A percentile compares a stretch with the other conserved stretches of the same genome.
phyloP scores from a whole-genome alignment of 2,888 invertebrate species.

The Drosophila niveifrons region DNA sequence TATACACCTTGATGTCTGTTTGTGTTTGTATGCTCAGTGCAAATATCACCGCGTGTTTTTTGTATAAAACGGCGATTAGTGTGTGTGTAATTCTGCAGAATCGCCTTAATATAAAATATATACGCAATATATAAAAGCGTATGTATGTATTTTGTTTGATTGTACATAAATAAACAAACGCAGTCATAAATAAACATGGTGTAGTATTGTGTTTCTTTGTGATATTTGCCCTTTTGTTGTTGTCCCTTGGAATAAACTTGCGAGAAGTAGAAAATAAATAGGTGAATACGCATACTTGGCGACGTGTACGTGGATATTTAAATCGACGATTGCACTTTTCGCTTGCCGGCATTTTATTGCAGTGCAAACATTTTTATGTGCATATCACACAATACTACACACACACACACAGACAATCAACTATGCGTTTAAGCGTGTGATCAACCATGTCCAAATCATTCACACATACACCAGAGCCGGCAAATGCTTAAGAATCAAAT shows the following conservation, averaged over 20 bases:
- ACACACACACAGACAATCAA: not conserved
- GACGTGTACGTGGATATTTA: not conserved
- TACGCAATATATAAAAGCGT: not conserved
- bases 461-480: not conserved
- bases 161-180: conserved; percentile 5
- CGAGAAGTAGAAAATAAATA: not conserved
- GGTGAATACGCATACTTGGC: not conserved
- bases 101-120: not conserved
- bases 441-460: not conserved
- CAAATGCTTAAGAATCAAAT: conserved; percentile 6
- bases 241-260: conserved; percentile 1
- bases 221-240: not conserved
- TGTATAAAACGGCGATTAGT: not conserved
- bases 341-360: conserved; percentile 9
- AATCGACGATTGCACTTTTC: not conserved
- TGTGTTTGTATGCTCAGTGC: not conserved
- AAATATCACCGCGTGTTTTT: not conserved
- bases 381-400: not conserved
- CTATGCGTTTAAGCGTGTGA: not conserved
- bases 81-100: not conserved
- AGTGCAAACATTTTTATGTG: not conserved
- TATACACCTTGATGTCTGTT: not conserved
- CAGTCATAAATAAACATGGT: not conserved
- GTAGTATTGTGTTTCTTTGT: conserved; percentile 2
- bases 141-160: not conserved